phyloP scores from a whole-genome alignment of 64 coral and sea anemone species.

The Platygyra sinensis region DNA sequence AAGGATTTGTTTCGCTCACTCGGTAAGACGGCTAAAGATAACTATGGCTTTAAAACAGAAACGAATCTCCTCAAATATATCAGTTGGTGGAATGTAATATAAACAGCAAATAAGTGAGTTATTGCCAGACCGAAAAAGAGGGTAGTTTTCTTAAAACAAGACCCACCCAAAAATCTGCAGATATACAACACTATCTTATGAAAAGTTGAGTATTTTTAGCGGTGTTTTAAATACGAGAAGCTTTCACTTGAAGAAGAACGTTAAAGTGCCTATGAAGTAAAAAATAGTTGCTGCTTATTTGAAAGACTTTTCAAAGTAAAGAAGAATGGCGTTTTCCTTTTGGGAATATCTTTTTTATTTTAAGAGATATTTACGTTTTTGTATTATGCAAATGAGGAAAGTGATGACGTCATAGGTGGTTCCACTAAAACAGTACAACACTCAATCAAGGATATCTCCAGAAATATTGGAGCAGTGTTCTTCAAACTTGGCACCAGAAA shows the following conservation, averaged over 20 bases:
- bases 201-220: not conserved
- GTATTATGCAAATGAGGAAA: no score
- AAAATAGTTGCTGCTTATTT: no score
- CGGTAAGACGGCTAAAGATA: constrained; percentile 5
- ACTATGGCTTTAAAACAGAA: not conserved
- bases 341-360: no score
- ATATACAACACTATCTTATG: not conserved
- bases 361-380: no score
- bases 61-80: not conserved
- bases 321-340: no score
- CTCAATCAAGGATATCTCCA: no score
- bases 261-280: no score
- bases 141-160: not conserved
- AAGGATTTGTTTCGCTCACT: not conserved
- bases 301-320: no score
- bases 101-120: not conserved
- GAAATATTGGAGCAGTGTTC: no score
- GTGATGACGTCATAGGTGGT: no score
- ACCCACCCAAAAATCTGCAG: not conserved
- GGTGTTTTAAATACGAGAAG: not conserved
- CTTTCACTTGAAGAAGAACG: constrained; percentile 7
- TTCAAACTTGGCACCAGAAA: no score
- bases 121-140: not conserved
- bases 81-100: not conserved
- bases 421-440: no score